Evolutionary conservation across 2,113 vertebrate species (phyloP), one percentile per base, ranked within the genome.

Genomic region (Pholis gunnellus): DNA sequence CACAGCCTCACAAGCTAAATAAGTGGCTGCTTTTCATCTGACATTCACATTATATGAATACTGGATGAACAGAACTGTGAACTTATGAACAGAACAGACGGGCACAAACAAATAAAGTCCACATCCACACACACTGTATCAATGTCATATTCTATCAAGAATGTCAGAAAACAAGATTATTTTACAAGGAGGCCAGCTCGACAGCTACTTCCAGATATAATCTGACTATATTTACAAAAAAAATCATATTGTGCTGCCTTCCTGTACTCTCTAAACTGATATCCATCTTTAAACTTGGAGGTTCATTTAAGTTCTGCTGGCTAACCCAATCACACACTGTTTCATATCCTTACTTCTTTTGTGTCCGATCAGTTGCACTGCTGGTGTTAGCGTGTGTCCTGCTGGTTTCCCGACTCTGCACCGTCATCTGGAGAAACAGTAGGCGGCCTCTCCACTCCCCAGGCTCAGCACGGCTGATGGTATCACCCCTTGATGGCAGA

Each of bases 341-440:
- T 31, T 0, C 36, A 3, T 29, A 31, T 54, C 44, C 64, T 6
- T n/a, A 13, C 1, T 18, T 36, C 1, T 44, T 42, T 22, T 70
- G 15, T 68, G 6, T 34, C 29, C 38, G 0, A 0, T 52, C 77
- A 94, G 93, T 94, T 0, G 69, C 87, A 0, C 73, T 91, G 64
- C 65, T 94, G 82, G 90, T 92, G 59, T 1, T 93, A 2, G 72
- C 76, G 0, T 93, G 91, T 5, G 31, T 94, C 65, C 84, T 94
- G 52, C 71, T 91, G 42, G 1, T 94, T n/a, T 92, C 85, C 42
- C 69, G 89, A 1, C 4, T 94, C 14, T 89, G 52, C 13, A 83
- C 77, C 0, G 91, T 94, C 46, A 78, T 89, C 79, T 93, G 93
- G 90, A 93, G 87, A 46, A 91, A 91, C 83, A 84, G 3, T 59